Evolutionary conservation across 2,113 vertebrate species (phyloP).

Genomic region (Oryzias javanicus): DNA sequence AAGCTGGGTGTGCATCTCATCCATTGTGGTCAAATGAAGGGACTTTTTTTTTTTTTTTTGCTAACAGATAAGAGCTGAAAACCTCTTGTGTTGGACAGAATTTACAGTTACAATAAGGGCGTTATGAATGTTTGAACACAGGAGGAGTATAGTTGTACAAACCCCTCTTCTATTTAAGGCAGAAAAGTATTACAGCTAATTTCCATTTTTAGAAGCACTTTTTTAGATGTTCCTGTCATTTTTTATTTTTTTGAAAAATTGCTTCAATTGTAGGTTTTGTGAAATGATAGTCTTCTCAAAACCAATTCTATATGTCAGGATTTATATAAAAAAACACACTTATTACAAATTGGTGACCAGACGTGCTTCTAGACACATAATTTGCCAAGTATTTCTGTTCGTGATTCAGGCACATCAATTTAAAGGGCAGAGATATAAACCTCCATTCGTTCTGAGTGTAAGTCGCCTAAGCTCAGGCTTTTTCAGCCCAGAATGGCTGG

Average conservation of each 20-base stretch:
- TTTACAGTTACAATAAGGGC: too few relatives aligned
- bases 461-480: conserved; percentile 38
- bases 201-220: conserved; percentile 1
- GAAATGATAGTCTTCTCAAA: conserved; percentile 1
- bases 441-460: conserved; percentile 36
- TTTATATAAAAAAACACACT: conserved; percentile 19
- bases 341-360: conserved; percentile 27
- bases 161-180: too few relatives aligned
- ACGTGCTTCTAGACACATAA: conserved; percentile 26
- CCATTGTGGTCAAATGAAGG: conserved; percentile 45
- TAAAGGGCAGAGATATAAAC: conserved; percentile 54
- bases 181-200: too few relatives aligned
- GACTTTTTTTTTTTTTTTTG: conserved; percentile 18
- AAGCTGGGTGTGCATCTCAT: conserved; percentile 57
- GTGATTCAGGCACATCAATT: conserved; percentile 49
- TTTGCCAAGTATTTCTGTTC: conserved; percentile 34
- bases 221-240: background rate
- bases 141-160: too few relatives aligned
- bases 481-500: conserved; percentile 28
- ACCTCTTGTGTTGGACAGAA: too few relatives aligned
- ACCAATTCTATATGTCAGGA: background rate
- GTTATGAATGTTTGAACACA: too few relatives aligned
- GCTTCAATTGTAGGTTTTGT: conserved; percentile 12
- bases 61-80: too few relatives aligned
- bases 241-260: conserved; percentile 1